These are phyloP conservation scores for Gorsachius goisagi DNA, from an alignment of 2,113 vertebrate genomes.

Conservation along the genomic window DNA sequence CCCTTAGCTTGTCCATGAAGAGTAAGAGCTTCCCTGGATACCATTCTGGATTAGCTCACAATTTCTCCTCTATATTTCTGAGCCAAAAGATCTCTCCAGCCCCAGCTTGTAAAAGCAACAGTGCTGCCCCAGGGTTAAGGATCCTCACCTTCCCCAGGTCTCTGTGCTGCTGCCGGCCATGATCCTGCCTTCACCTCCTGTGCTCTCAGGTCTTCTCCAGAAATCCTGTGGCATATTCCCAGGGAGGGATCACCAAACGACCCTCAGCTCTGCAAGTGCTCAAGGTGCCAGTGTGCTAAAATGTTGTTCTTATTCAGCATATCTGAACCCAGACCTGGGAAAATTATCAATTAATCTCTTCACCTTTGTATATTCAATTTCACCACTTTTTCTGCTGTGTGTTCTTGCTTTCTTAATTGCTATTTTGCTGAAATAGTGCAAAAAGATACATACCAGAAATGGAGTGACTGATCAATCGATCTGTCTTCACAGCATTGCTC, in stretches of 20 bases:
- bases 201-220: neutral
- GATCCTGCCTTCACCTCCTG: neutral
- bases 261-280: neutral
- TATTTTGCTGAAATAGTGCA: neutral
- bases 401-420: neutral
- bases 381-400: neutral
- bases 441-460: neutral
- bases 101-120: neutral
- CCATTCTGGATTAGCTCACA: neutral
- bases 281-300: neutral
- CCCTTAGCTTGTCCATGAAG: neutral
- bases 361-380: neutral
- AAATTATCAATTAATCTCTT: neutral
- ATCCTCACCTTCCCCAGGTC: neutral
- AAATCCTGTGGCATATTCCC: neutral
- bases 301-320: neutral
- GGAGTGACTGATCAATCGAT: neutral
- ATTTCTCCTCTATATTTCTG: neutral
- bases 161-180: neutral
- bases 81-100: neutral
- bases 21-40: neutral
- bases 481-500: neutral
- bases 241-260: neutral
- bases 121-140: neutral
- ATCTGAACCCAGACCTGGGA: neutral